Conservation (phyloP, 2,797 vertebrate species). For the Graptemys geographica region DNA sequence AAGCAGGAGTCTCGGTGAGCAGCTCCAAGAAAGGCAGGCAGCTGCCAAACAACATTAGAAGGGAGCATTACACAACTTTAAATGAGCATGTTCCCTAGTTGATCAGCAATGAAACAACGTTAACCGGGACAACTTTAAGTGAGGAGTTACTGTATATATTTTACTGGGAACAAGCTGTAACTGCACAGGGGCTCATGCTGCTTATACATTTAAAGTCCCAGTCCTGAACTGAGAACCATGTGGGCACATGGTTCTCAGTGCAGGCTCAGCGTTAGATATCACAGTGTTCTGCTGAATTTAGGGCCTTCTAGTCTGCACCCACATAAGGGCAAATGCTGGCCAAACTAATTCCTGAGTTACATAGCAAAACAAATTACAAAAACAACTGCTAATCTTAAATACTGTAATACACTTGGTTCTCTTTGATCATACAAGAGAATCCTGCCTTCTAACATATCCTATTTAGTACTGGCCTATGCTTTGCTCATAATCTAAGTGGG, state of each 20-base stretch:
- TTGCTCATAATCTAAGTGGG: neutral
- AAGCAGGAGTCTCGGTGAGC: no score
- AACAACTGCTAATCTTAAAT: neutral
- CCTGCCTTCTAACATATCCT: neutral
- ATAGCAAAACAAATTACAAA: neutral
- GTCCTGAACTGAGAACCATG: neutral
- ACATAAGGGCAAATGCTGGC: neutral
- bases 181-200: neutral
- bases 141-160: neutral
- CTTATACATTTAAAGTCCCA: neutral
- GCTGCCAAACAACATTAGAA: no score
- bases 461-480: neutral
- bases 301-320: neutral
- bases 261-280: neutral
- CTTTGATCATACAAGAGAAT: neutral
- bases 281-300: constrained; percentile 2
- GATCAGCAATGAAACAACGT: no score
- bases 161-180: neutral
- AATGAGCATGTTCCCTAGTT: no score
- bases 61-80: no score
- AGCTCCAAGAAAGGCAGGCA: no score
- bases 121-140: no score
- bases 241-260: neutral
- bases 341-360: neutral
- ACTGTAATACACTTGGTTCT: neutral